phyloP scores from a whole-genome alignment of 2,888 invertebrate genomes.

The Eilema depressum region DNA sequence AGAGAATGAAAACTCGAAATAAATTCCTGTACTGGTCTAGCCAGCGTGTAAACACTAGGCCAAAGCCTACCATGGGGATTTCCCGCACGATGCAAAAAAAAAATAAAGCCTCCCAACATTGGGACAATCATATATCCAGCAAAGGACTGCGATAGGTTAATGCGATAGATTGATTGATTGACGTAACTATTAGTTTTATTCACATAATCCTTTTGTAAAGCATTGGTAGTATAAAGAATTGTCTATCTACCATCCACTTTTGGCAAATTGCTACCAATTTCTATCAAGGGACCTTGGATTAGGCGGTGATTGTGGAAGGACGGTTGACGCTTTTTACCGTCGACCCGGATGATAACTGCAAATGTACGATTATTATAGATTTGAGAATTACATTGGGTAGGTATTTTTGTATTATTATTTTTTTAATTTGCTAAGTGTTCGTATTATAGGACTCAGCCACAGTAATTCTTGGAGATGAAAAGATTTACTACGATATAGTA shows the following conservation, averaged over 20 bases:
- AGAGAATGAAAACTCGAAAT: too few species aligned
- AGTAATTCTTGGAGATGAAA: not conserved
- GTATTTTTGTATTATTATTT: not conserved
- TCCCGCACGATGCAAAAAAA: too few species aligned
- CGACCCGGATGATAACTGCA: not conserved
- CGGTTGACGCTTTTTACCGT: not conserved
- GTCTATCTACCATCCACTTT: not conserved
- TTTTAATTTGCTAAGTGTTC: not conserved
- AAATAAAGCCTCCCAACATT: too few species aligned
- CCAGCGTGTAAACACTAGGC: too few species aligned
- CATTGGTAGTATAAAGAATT: not conserved
- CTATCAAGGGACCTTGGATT: not conserved
- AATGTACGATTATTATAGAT: not conserved
- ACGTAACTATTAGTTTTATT: not conserved
- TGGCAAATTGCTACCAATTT: conserved; percentile 2
- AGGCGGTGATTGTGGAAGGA: not conserved
- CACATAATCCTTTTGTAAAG: not conserved
- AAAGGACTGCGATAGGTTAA: too few species aligned
- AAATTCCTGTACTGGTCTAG: too few species aligned
- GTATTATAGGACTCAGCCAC: not conserved
- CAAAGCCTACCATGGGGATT: too few species aligned
- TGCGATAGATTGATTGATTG: too few species aligned
- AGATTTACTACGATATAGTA: too few species aligned
- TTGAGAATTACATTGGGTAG: too few species aligned
- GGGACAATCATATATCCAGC: too few species aligned